Evolutionary conservation across 53 echinoderm and acorn worm species (phyloP), one percentile per base, ranked within the genome.

Genomic region (Paracentrotus lividus): DNA sequence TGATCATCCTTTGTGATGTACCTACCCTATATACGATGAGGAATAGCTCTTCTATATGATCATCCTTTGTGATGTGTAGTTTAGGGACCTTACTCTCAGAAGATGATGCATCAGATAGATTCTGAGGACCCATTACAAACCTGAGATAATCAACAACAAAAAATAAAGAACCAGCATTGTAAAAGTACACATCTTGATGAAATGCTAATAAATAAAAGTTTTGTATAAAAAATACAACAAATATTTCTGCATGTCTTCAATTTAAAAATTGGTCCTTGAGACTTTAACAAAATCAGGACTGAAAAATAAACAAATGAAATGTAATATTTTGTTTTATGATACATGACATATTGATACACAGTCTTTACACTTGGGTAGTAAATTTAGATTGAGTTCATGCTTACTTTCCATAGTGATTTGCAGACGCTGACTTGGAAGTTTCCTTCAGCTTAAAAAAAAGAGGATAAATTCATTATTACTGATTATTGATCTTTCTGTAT

Each of bases 391-490:
- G 5, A 26, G 10, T 64, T 27, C 64, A 64, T 64, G 21, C 98
- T 96, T 96, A 98, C 98, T 97, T 98, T 94, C 98, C 98, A 96
- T 94, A 98, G 78, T 98, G 98, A 45, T 56, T 95, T 88, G 78
- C 84, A 89, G 91, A 87, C 36, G 60, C 86, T 57, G 77, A 86
- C 86, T 95, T 97, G 72, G 97, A 86, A 29, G 97, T 88, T 77
- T 97, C 97, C 81, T 95, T 96, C 29, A 93, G 91, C 96, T 96
- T 93, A 0, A 67, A 45, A 45, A 34, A 18, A 49, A 49, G 5
- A 49, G 31, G 2, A 49, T 42, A 0, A 38, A 34, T 10, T 31
- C 8, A 64, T 29, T 29, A 12, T 27, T 18, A 64, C 0, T 57
- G 18, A 57, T 57, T 20, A 57, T 57, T 57, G 16, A 57, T 57